Evolutionary conservation across 2,888 invertebrate species (phyloP).

Genomic region (Rugalucina vietnamica): DNA sequence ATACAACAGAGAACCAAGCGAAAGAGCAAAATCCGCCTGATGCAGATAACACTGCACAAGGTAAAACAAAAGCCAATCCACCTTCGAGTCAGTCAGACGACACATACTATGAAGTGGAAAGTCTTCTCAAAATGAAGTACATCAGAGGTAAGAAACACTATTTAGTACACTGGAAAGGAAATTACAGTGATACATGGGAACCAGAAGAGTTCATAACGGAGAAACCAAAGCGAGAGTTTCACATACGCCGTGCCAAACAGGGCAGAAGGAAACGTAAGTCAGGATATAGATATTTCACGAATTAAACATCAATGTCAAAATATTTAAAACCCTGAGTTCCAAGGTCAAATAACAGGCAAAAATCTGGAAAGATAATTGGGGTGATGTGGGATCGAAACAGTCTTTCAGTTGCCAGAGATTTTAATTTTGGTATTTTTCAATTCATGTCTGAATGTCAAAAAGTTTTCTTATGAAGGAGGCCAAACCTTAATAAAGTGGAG

Average conservation of each 20-base stretch:
- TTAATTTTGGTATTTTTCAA: background rate
- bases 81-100: background rate
- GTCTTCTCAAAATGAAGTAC: background rate
- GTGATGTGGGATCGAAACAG: background rate
- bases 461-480: background rate
- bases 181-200: background rate
- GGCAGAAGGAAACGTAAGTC: background rate
- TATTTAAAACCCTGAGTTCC: background rate
- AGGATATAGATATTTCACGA: background rate
- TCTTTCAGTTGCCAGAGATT: background rate
- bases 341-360: background rate
- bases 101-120: background rate
- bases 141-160: background rate
- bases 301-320: background rate
- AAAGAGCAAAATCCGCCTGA: too few relatives aligned
- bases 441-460: background rate
- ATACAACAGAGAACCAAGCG: too few relatives aligned
- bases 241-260: background rate
- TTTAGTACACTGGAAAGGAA: background rate
- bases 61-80: too few relatives aligned
- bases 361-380: background rate
- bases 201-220: constrained; percentile 2
- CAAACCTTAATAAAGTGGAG: background rate
- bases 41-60: too few relatives aligned
- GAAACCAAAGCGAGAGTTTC: constrained; percentile 3